phyloP scores from a whole-genome alignment of 1,140 invertebrate genomes.

The Dryas iulia region DNA sequence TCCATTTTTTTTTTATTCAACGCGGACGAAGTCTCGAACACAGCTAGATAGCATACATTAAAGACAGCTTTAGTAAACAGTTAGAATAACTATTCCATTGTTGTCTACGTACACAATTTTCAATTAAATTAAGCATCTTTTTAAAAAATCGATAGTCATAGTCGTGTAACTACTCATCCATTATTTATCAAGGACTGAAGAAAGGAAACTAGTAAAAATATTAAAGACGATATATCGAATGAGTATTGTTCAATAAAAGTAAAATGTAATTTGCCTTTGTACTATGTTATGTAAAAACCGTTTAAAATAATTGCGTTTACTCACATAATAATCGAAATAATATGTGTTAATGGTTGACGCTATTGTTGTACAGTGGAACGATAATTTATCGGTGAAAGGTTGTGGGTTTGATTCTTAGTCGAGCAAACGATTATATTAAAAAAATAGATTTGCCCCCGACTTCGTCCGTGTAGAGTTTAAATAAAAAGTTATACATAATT shows the following conservation, averaged over 20 bases:
- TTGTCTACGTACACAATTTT: neutral
- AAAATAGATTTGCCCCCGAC: no score
- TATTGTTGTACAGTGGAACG: no score
- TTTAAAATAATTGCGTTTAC: neutral
- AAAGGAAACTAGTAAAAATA: neutral
- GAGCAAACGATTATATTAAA: no score
- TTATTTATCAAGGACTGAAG: neutral
- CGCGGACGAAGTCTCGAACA: no score
- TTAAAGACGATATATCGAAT: neutral
- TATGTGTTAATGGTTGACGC: neutral
- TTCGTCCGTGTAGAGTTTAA: no score
- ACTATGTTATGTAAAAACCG: neutral
- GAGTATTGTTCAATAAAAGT: neutral
- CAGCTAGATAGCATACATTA: no score
- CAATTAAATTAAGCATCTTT: neutral
- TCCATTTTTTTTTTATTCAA: no score
- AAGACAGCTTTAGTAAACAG: no score
- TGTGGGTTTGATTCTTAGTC: no score
- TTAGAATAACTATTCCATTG: neutral
- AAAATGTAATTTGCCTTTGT: neutral
- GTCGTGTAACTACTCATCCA: neutral
- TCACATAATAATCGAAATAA: neutral
- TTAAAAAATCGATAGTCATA: neutral
- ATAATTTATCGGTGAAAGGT: no score
- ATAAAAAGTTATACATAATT: no score